Evolutionary conservation across 2,888 invertebrate species (phyloP).

Genomic region (Caenorhabditis zanzibari): DNA sequence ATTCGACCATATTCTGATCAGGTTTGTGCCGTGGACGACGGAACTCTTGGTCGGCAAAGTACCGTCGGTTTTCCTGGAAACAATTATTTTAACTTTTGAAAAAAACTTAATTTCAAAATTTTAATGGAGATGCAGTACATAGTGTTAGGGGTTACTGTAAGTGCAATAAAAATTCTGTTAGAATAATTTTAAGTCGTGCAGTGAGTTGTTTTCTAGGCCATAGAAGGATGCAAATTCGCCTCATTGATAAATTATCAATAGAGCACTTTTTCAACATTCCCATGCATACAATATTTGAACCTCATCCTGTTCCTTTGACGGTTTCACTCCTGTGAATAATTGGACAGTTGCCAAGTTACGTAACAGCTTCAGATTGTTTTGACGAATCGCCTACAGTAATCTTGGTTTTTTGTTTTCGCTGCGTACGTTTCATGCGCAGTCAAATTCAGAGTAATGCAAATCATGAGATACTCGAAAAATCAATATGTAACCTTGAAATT

Average conservation of each 20-base stretch:
- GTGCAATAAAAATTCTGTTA: too few relatives aligned
- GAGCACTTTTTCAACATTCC: neutral
- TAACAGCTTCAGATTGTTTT: conserved; percentile 64
- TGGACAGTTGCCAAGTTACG: conserved; percentile 61
- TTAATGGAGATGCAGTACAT: neutral
- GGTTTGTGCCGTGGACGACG: conserved; percentile 59
- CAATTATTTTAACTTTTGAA: too few relatives aligned
- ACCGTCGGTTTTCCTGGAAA: conserved; percentile 59
- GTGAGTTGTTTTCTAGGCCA: too few relatives aligned
- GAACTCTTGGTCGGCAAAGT: conserved; percentile 61
- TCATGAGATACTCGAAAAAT: too few relatives aligned
- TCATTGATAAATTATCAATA: neutral
- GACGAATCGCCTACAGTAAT: conserved; percentile 60
- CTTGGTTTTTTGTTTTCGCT: neutral
- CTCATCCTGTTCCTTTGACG: conserved; percentile 46
- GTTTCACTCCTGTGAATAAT: conserved; percentile 57
- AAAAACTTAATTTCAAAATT: too few relatives aligned
- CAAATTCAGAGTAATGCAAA: too few relatives aligned
- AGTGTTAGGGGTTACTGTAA: too few relatives aligned
- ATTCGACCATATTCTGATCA: conserved; percentile 67
- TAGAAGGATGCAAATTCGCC: neutral
- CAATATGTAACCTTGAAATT: neutral
- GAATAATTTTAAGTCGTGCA: too few relatives aligned
- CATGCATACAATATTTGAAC: conserved; percentile 47
- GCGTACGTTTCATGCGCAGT: neutral